A percentile compares a stretch with the other conserved stretches of the same genome.
Evolutionary conservation across 2,888 invertebrate genomes (phyloP).

Genomic region (Gymnocheta viridis): DNA sequence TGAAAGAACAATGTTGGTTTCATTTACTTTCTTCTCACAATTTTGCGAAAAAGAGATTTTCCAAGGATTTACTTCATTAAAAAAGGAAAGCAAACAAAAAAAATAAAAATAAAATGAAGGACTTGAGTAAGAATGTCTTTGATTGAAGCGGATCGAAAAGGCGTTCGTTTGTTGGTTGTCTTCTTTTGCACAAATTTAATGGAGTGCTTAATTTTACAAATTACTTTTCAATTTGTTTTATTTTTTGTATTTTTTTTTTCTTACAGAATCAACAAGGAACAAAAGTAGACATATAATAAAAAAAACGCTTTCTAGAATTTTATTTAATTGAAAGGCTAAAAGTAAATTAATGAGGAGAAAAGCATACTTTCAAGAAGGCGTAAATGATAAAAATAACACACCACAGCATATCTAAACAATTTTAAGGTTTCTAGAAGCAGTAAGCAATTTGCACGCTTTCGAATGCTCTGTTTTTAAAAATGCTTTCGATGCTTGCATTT

Average conservation of each 20-base stretch:
- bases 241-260: conserved; percentile 59
- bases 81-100: conserved; percentile 15
- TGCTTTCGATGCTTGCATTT: too few species aligned
- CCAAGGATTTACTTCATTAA: conserved; percentile 62
- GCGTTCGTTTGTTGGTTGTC: neutral
- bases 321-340: conserved; percentile 43
- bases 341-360: conserved; percentile 32
- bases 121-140: conserved; percentile 11
- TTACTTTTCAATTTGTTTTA: conserved; percentile 64
- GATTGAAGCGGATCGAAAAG: conserved; percentile 22
- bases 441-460: too few species aligned
- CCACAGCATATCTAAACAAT: too few species aligned
- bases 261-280: neutral
- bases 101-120: neutral
- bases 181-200: conserved; percentile 53
- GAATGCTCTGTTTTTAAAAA: too few species aligned
- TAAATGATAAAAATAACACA: too few species aligned
- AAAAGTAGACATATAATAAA: neutral
- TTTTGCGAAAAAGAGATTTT: conserved; percentile 44
- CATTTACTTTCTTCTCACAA: neutral
- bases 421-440: too few species aligned
- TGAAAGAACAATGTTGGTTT: conserved; percentile 23
- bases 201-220: conserved; percentile 65
- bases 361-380: too few species aligned
- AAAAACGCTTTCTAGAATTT: neutral